Conservation (phyloP, 2,113 vertebrate genomes). For the Rhegmatorhina hoffmannsi region DNA sequence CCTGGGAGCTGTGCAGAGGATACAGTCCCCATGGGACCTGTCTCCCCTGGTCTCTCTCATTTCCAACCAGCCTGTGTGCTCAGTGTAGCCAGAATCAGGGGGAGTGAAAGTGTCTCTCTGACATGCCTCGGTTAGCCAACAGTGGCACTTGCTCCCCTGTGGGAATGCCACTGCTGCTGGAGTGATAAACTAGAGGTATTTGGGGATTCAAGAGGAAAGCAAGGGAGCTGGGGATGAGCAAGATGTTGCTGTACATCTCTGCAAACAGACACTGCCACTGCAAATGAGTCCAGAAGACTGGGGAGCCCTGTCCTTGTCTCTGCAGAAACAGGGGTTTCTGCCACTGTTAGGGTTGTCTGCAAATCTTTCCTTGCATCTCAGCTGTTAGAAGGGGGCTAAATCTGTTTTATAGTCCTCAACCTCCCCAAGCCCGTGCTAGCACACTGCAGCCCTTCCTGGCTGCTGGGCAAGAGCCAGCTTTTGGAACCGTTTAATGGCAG, state of each 20-base stretch:
- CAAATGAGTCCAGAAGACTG: background rate
- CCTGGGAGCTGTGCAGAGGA: background rate
- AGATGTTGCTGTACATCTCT: background rate
- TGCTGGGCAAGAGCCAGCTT: background rate
- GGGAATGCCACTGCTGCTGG: background rate
- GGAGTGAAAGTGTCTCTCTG: background rate
- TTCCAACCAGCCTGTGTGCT: background rate
- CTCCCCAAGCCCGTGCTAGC: background rate
- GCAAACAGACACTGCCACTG: background rate
- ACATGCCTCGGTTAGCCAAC: background rate
- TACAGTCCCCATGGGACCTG: rapidly evolving
- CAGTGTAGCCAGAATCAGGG: background rate
- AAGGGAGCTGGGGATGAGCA: background rate
- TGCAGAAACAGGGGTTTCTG: background rate
- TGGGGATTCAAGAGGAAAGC: background rate
- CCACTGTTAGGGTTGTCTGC: background rate
- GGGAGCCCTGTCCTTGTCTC: background rate
- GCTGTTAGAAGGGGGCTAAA: background rate
- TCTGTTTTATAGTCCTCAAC: background rate
- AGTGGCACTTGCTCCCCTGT: background rate
- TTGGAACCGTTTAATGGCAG: background rate
- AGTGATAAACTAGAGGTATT: background rate
- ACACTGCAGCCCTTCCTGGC: background rate
- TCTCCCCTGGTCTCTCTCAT: background rate
- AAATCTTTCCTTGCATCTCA: background rate